Percentiles rank a stretch among this genome's conserved stretches.
Conservation (phyloP, 2,888 invertebrate species). For the Formica aserva region DNA sequence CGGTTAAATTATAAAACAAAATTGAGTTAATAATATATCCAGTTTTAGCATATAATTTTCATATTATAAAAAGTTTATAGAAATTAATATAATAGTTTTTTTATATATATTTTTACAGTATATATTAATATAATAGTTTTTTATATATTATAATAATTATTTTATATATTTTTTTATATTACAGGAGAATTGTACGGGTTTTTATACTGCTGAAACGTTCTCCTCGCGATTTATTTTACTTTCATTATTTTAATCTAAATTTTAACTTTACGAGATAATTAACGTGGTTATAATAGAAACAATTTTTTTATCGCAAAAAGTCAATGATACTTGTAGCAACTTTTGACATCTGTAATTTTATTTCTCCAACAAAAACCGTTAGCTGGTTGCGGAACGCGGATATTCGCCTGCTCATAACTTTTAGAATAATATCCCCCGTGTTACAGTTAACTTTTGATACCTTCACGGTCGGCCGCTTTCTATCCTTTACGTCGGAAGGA, state of each 20-base stretch:
- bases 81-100: background rate
- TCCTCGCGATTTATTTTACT: background rate
- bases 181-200: background rate
- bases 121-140: background rate
- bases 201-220: background rate
- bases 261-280: slow-evolving; percentile 22
- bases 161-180: background rate
- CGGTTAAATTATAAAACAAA: background rate
- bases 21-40: background rate
- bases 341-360: slow-evolving; percentile 48
- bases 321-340: slow-evolving; percentile 26
- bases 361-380: slow-evolving; percentile 31
- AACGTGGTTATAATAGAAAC: slow-evolving; percentile 35
- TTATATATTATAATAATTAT: background rate
- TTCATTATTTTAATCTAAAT: background rate
- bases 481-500: slow-evolving; percentile 91
- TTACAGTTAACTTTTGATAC: slow-evolving; percentile 93
- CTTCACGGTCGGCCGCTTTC: slow-evolving; percentile 93
- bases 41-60: background rate
- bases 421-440: slow-evolving; percentile 27
- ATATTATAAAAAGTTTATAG: background rate
- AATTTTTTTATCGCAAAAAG: slow-evolving; percentile 32
- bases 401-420: slow-evolving; percentile 35
- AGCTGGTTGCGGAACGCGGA: slow-evolving; percentile 17
- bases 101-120: background rate